Base-by-base conservation (phyloP, 2,797 vertebrate genomes). In the Gorsachius magnificus region DNA sequence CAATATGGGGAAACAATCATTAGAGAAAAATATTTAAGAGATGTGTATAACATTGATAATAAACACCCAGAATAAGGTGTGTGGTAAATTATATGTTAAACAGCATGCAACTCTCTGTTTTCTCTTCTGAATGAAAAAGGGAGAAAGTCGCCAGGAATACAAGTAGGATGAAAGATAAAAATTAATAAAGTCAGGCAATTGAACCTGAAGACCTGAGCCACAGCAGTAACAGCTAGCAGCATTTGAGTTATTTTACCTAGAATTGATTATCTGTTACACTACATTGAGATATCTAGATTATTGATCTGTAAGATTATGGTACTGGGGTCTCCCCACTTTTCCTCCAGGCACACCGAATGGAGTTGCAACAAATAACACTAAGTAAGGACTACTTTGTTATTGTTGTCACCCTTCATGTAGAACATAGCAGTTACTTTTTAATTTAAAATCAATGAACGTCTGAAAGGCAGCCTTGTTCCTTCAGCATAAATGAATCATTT, bases 361-460 rank as follows among this genome's bases (percentile, higher is more conserved):
- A 96, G 81, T 77, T 93, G 95, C 94, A 96, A 93, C 96, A 96
- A 97, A 97, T 95, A 97, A 96, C 95, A 97, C 96, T 96, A 97
- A 97, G 95, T 96, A 97, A 97, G 97, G 96, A 97, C 95, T 96
- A 96, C 94, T 97, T 96, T 95, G 97, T 97, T 98, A 98, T 96
- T 97, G 96, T 97, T 98, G 97, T 98, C 97, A 97, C 96, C 96
- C 97, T 97, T 97, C 95, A 97, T 97, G 97, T 97, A 97, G 98
- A 98, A 97, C 97, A 96, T 10, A 97, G 96, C 96, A 95, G 97
- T 98, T 98, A 97, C 91, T 97, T 98, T 98, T 98, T 97, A 98
- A 98, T 98, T 98, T 98, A 98, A 98, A 98, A 98, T 98, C 98
- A 97, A 97, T 97, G 97, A 95, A 74, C 5, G 48, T 97, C 96